Percentiles rank a stretch among this genome's conserved stretches.
Evolutionary conservation across 2,797 vertebrate genomes (phyloP).

Genomic region (Uromys caudimaculatus): DNA sequence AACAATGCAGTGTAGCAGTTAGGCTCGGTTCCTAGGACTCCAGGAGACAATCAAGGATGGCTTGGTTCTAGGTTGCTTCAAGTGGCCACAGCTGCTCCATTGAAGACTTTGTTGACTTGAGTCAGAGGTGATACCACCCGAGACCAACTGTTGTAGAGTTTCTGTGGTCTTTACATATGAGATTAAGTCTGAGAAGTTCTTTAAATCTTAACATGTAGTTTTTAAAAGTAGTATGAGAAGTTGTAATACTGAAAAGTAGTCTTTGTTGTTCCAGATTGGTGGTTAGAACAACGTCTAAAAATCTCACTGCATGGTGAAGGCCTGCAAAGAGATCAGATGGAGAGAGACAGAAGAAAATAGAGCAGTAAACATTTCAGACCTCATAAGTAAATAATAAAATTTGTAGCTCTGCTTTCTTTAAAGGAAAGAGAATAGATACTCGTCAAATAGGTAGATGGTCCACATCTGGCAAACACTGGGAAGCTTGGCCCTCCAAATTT

Average conservation of each 20-base stretch:
- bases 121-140: neutral
- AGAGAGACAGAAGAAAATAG: neutral
- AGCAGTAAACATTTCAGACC: constrained; percentile 1
- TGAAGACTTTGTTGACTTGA: neutral
- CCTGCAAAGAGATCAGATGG: neutral
- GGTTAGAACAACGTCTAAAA: neutral
- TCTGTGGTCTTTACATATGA: neutral
- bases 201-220: neutral
- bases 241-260: constrained; percentile 30
- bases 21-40: neutral
- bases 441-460: neutral
- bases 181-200: neutral
- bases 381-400: constrained; percentile 44
- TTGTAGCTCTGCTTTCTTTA: neutral
- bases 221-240: constrained; percentile 9
- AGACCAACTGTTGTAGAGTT: neutral
- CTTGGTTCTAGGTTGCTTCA: neutral
- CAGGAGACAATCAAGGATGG: neutral
- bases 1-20: neutral
- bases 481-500: neutral
- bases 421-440: constrained; percentile 30
- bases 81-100: neutral
- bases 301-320: neutral
- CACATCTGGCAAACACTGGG: neutral
- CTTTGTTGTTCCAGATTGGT: neutral